A percentile compares a stretch with the other conserved stretches of the same genome.
Conservation (phyloP, 2,888 invertebrate genomes). For the Diogma glabrata region DNA sequence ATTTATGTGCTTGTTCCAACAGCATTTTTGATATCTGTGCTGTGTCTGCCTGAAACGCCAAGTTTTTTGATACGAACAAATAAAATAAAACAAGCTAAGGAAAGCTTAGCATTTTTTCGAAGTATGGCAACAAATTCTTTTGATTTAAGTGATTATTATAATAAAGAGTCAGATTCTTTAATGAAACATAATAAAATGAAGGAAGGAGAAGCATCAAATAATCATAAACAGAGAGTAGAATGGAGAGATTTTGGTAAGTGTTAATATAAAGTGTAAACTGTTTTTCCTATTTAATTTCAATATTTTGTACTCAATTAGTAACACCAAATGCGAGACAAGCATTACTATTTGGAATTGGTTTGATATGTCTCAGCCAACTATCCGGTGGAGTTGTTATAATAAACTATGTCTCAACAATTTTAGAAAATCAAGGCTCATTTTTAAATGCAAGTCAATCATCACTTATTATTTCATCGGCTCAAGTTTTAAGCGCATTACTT, state of each 20-base stretch:
- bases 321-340: conserved; percentile 17
- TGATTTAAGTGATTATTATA: not conserved
- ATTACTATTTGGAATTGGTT: conserved; percentile 26
- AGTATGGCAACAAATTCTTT: not conserved
- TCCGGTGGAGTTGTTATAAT: conserved; percentile 34
- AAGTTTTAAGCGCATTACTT: conserved; percentile 29
- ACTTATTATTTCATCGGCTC: conserved; percentile 31
- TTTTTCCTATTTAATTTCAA: too few relatives aligned
- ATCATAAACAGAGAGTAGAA: too few relatives aligned
- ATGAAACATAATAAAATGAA: not conserved
- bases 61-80: too few relatives aligned
- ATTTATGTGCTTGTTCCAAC: too few relatives aligned
- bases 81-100: conserved; percentile 9
- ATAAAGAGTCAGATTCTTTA: not conserved
- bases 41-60: too few relatives aligned
- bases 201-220: not conserved
- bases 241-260: conserved; percentile 4
- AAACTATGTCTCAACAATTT: conserved; percentile 32
- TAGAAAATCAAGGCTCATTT: conserved; percentile 29
- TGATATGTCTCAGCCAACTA: conserved; percentile 29
- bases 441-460: conserved; percentile 28
- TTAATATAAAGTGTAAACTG: too few relatives aligned
- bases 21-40: too few relatives aligned
- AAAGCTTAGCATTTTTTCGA: conserved; percentile 10
- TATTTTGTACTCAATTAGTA: not conserved